A percentile compares a stretch with the other conserved stretches of the same genome.
These are phyloP conservation scores for Sciurus carolinensis DNA, from an alignment of 2,797 vertebrate genomes.

Conservation along the genomic window DNA sequence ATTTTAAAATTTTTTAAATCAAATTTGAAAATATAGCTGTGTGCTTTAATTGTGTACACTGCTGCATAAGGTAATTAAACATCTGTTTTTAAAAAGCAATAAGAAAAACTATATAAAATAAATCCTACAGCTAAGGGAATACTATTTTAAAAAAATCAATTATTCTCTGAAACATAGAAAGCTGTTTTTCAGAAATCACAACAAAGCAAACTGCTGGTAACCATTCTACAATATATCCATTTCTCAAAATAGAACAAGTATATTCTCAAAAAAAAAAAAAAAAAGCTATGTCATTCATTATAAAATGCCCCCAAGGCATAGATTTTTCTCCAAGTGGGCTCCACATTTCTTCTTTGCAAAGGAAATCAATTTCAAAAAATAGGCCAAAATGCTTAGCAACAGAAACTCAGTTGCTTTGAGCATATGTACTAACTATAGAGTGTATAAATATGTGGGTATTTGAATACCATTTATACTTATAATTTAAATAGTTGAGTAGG, in stretches of 20 bases:
- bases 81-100: constrained; percentile 60
- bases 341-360: constrained; percentile 81
- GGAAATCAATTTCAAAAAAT: constrained; percentile 86
- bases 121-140: constrained; percentile 83
- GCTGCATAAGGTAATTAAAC: constrained; percentile 84
- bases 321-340: constrained; percentile 85
- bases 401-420: constrained; percentile 70
- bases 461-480: constrained; percentile 54
- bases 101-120: constrained; percentile 73
- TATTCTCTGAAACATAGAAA: constrained; percentile 85
- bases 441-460: constrained; percentile 62
- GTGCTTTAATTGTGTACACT: constrained; percentile 76
- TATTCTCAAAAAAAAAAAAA: constrained; percentile 74
- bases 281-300: constrained; percentile 88
- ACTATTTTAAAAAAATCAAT: constrained; percentile 85
- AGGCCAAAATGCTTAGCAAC: constrained; percentile 81
- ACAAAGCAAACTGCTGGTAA: constrained; percentile 86
- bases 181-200: constrained; percentile 86
- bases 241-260: constrained; percentile 88
- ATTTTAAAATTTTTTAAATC: constrained; percentile 69
- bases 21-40: constrained; percentile 64
- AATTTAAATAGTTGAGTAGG: constrained; percentile 27
- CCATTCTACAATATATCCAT: constrained; percentile 83
- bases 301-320: constrained; percentile 84
- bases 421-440: constrained; percentile 30